phyloP scores from a whole-genome alignment of 35 echinoderm and acorn worm species.

The Holothuria glaberrima region DNA sequence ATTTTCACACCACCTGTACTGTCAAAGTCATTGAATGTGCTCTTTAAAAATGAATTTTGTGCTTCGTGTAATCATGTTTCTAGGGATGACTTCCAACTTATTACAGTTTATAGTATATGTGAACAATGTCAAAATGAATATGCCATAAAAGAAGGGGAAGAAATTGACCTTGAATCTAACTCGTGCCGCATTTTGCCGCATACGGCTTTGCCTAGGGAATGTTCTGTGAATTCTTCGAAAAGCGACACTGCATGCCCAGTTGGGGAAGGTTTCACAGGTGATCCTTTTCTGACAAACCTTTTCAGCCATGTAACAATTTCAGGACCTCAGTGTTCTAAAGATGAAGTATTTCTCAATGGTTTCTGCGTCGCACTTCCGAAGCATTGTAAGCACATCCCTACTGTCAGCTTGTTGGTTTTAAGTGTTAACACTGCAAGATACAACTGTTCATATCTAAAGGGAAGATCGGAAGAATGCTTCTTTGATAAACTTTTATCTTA shows the following conservation, averaged over 20 bases:
- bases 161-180: neutral
- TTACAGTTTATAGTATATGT: neutral
- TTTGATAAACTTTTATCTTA: neutral
- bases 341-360: neutral
- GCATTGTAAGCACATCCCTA: neutral
- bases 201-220: neutral
- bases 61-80: neutral
- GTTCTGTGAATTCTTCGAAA: neutral
- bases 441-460: neutral
- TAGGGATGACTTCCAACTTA: neutral
- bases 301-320: too few species aligned
- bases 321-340: neutral
- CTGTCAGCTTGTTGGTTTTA: neutral
- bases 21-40: neutral
- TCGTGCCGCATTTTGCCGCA: neutral
- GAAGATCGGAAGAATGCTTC: neutral
- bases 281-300: neutral
- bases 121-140: neutral
- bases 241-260: neutral
- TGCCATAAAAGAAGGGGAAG: neutral
- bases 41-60: neutral
- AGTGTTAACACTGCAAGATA: neutral
- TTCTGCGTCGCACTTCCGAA: neutral
- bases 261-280: neutral
- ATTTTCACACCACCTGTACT: slow-evolving; percentile 3